phyloP scores from a whole-genome alignment of 2,797 vertebrate genomes.

The Acridotheres tristis region DNA sequence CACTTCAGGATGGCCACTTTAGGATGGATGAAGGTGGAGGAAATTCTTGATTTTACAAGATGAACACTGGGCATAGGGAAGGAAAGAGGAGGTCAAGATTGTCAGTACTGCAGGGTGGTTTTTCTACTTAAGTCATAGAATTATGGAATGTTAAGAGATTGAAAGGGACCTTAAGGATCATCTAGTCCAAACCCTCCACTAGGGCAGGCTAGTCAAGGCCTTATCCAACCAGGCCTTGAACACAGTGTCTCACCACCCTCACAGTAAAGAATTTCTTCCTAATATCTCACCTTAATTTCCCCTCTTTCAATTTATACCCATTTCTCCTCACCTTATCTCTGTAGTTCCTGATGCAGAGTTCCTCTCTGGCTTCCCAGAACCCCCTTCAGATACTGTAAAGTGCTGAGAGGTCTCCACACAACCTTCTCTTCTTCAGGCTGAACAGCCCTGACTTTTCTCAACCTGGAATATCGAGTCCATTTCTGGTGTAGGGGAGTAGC shows the following conservation, averaged over 20 bases:
- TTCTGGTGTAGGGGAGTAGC: neutral
- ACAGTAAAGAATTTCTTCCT: neutral
- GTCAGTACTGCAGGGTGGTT: neutral
- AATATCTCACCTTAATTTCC: neutral
- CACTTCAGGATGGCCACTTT: too few relatives aligned
- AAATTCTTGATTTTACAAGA: neutral
- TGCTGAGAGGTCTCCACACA: neutral
- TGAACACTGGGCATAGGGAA: neutral
- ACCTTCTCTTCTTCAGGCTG: neutral
- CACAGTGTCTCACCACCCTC: neutral
- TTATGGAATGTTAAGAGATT: neutral
- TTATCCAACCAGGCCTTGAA: neutral
- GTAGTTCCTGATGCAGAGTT: neutral
- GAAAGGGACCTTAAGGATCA: neutral
- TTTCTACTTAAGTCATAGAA: neutral
- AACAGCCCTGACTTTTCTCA: neutral
- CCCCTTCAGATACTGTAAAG: neutral
- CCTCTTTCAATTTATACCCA: neutral
- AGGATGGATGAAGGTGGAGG: neutral
- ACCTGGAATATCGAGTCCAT: neutral
- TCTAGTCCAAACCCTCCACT: too few relatives aligned
- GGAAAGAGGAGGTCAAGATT: neutral
- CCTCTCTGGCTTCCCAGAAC: neutral
- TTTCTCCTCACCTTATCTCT: neutral
- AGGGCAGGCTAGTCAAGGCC: neutral